Evolutionary conservation across 2,888 invertebrate species (phyloP).

Genomic region (Mythimna lalbum): DNA sequence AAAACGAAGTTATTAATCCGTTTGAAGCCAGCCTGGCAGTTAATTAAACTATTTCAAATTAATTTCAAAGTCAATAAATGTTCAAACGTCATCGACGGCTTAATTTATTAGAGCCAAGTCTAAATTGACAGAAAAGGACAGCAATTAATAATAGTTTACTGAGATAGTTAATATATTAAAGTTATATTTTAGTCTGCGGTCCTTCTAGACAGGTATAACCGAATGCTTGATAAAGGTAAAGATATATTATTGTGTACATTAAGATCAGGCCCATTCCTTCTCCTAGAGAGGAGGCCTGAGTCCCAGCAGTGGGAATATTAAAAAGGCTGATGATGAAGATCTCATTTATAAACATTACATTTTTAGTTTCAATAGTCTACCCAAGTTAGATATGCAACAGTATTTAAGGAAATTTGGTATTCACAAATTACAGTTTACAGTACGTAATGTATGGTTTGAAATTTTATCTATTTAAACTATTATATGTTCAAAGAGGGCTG

Average conservation of each 20-base stretch:
- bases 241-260: no score
- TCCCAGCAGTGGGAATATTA: no score
- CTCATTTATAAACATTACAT: no score
- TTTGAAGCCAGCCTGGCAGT: conserved; percentile 9
- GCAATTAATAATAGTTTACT: conserved; percentile 30
- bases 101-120: conserved; percentile 34
- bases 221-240: neutral
- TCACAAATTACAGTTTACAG: no score
- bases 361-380: no score
- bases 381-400: no score
- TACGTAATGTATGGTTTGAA: neutral
- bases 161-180: conserved; percentile 35
- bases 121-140: conserved; percentile 40
- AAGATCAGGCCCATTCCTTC: no score
- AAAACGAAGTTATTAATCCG: conserved; percentile 20
- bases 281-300: no score
- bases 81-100: conserved; percentile 42
- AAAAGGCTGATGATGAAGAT: no score
- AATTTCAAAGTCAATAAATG: conserved; percentile 46
- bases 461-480: conserved; percentile 6
- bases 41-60: conserved; percentile 49
- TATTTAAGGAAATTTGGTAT: no score
- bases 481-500: neutral
- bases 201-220: conserved; percentile 13
- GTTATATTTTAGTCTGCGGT: conserved; percentile 26